Percentiles rank a stretch among this genome's conserved stretches.
phyloP scores from a whole-genome alignment of 2,888 invertebrate species.

The Hermodice carunculata region DNA sequence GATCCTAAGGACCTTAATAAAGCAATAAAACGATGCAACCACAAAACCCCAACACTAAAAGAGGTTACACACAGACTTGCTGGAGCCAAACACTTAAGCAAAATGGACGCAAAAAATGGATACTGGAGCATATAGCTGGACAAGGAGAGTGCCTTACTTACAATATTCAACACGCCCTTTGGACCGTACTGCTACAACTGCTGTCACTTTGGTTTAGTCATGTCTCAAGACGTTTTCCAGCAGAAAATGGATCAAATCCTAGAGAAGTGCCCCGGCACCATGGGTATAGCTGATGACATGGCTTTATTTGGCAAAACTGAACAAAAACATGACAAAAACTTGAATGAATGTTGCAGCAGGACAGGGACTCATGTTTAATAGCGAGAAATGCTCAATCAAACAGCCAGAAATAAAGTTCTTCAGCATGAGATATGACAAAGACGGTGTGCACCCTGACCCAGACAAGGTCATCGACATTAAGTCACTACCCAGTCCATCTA shows the following conservation, averaged over 20 bases:
- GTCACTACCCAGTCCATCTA: constrained; percentile 21
- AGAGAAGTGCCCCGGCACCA: constrained; percentile 17
- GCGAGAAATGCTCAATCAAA: neutral
- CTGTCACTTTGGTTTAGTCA: constrained; percentile 3
- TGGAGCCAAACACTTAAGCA: constrained; percentile 23
- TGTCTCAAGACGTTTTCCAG: constrained; percentile 16
- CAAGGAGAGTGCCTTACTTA: constrained; percentile 5
- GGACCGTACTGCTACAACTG: constrained; percentile 8
- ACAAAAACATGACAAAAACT: constrained; percentile 35
- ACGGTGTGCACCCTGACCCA: constrained; percentile 36
- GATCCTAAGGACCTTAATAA: constrained; percentile 21
- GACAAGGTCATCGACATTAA: constrained; percentile 21
- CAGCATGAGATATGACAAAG: constrained; percentile 20
- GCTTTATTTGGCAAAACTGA: constrained; percentile 34
- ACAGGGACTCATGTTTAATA: constrained; percentile 3
- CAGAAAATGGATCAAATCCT: constrained; percentile 8
- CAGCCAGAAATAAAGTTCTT: constrained; percentile 26
- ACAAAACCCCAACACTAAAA: constrained; percentile 23
- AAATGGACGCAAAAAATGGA: constrained; percentile 28
- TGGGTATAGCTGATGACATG: constrained; percentile 35
- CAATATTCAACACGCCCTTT: constrained; percentile 22
- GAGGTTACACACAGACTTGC: constrained; percentile 21
- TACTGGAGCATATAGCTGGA: constrained; percentile 29
- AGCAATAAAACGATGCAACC: constrained; percentile 18
- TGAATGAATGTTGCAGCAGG: constrained; percentile 9